phyloP scores from a whole-genome alignment of 2,888 invertebrate species.

The Caenorhabditis uteleia region DNA sequence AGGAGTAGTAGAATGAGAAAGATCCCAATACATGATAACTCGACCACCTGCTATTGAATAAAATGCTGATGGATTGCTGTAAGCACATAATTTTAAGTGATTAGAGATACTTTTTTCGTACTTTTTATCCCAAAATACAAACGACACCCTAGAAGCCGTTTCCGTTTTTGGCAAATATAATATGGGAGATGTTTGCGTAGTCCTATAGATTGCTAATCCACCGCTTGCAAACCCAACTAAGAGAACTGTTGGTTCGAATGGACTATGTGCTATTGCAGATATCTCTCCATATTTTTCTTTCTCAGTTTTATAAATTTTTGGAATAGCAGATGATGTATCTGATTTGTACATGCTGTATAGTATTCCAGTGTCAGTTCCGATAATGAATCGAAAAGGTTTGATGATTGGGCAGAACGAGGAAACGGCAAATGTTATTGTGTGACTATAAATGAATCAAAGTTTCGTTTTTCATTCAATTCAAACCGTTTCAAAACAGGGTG shows the following conservation, averaged over 20 bases:
- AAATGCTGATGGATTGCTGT: slow-evolving; percentile 29
- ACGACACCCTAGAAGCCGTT: slow-evolving; percentile 12
- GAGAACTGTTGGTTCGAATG: slow-evolving; percentile 15
- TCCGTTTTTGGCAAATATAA: slow-evolving; percentile 17
- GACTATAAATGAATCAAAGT: slow-evolving; percentile 6
- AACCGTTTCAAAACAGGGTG: slow-evolving; percentile 30
- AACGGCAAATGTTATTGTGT: slow-evolving; percentile 19
- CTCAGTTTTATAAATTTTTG: slow-evolving; percentile 34
- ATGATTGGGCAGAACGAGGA: slow-evolving; percentile 18
- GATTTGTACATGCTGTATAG: slow-evolving; percentile 27
- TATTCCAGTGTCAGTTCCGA: slow-evolving; percentile 36
- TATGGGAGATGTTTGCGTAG: slow-evolving; percentile 23
- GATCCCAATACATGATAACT: slow-evolving; percentile 20
- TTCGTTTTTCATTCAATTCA: background rate
- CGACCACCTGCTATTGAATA: slow-evolving; percentile 21
- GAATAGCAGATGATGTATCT: slow-evolving; percentile 28
- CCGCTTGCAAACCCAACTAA: slow-evolving; percentile 32
- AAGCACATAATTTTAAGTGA: background rate
- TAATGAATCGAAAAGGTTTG: slow-evolving; percentile 22
- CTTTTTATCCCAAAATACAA: slow-evolving; percentile 23
- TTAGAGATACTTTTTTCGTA: no score
- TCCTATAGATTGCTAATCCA: slow-evolving; percentile 18
- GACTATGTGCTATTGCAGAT: slow-evolving; percentile 14
- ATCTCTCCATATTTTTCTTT: slow-evolving; percentile 35
- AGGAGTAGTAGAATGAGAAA: slow-evolving; percentile 11